A percentile compares a stretch with the other conserved stretches of the same genome.
Conservation (phyloP, 2,113 vertebrate genomes). For the Thamnophis sirtalis region DNA sequence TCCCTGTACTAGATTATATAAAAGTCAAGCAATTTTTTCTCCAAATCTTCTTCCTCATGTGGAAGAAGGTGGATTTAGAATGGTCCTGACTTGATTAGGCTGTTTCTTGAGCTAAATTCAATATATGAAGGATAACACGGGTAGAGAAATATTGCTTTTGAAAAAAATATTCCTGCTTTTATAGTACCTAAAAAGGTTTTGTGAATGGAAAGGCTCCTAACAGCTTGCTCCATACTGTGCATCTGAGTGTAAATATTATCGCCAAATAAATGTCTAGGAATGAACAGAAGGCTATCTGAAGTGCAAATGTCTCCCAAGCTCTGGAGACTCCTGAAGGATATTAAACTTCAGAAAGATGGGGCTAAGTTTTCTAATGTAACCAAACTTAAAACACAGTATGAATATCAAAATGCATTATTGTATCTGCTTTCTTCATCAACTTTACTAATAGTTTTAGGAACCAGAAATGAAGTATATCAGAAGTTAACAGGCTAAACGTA, state of each 20-base stretch:
- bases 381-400: slow-evolving; percentile 34
- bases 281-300: background rate
- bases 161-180: too few relatives aligned
- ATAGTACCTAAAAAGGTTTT: too few relatives aligned
- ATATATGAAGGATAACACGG: too few relatives aligned
- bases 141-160: too few relatives aligned
- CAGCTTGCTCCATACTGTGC: too few relatives aligned
- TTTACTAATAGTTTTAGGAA: slow-evolving; percentile 45
- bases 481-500: slow-evolving; percentile 53
- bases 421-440: slow-evolving; percentile 45
- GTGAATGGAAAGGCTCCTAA: too few relatives aligned
- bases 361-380: slow-evolving; percentile 50
- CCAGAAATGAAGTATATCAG: slow-evolving; percentile 37
- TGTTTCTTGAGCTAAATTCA: too few relatives aligned
- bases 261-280: background rate
- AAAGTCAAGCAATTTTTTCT: too few relatives aligned
- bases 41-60: too few relatives aligned
- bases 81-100: too few relatives aligned
- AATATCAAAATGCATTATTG: slow-evolving; percentile 39
- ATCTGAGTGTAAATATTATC: background rate
- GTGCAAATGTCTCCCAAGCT: background rate
- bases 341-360: background rate
- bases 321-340: slow-evolving; percentile 34
- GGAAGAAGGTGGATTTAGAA: too few relatives aligned
- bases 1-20: too few relatives aligned